Evolutionary conservation across 2,113 vertebrate genomes (phyloP).

Genomic region (Trematomus loennbergii): DNA sequence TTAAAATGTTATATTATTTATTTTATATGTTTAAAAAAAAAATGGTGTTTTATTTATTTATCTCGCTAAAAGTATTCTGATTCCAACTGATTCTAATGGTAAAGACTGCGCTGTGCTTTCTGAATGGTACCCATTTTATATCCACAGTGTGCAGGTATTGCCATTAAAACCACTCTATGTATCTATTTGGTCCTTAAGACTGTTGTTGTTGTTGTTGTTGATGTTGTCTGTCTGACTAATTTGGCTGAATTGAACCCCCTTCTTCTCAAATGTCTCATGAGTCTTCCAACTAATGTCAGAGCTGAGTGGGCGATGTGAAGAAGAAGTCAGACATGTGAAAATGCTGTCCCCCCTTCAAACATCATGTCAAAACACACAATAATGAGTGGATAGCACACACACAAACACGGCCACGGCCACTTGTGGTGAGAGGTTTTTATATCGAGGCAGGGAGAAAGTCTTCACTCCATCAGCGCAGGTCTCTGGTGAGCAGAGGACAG

Average conservation of each 20-base stretch:
- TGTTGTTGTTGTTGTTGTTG: not conserved
- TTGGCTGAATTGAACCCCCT: not conserved
- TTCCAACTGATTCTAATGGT: too few species aligned
- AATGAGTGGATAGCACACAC: not conserved
- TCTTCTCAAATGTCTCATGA: slow-evolving; percentile 7
- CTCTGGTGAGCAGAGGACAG: slow-evolving; percentile 56
- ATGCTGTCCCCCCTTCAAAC: not conserved
- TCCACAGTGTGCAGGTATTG: slow-evolving; percentile 2
- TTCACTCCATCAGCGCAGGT: slow-evolving; percentile 63
- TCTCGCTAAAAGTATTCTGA: too few species aligned
- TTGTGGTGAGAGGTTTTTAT: slow-evolving; percentile 37
- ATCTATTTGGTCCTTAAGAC: not conserved
- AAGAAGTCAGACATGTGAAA: slow-evolving; percentile 23
- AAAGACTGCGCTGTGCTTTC: too few species aligned
- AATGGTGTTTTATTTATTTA: too few species aligned
- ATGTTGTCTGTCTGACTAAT: not conserved
- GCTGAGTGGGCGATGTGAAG: not conserved
- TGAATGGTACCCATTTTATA: too few species aligned
- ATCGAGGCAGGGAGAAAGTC: slow-evolving; percentile 34
- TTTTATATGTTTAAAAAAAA: too few species aligned
- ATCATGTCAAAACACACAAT: slow-evolving; percentile 15
- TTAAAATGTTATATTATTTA: too few species aligned
- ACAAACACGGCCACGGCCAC: not conserved
- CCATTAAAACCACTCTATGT: slow-evolving; percentile 1
- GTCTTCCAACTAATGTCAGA: not conserved